These are phyloP conservation scores for Drosophila kuntzei DNA, from an alignment of 2,888 invertebrate species.

Conservation along the genomic window DNA sequence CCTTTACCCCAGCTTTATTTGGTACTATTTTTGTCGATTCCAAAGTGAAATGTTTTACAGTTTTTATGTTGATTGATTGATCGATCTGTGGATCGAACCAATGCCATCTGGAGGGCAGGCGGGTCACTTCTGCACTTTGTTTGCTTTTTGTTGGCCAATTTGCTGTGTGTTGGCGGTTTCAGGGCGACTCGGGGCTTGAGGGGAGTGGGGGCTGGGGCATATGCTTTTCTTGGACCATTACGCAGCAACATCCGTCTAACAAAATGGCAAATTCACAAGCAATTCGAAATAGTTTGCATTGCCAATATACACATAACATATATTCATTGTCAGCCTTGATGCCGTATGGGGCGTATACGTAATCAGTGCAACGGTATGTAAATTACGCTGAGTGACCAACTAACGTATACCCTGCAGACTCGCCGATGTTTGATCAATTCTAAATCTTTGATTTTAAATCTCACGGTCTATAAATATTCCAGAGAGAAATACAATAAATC, in stretches of 20 bases:
- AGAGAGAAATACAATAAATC: neutral
- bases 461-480: too few relatives aligned
- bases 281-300: conserved; percentile 6
- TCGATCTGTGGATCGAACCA: conserved; percentile 27
- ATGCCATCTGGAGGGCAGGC: conserved; percentile 56
- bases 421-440: too few relatives aligned
- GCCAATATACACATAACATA: neutral
- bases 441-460: too few relatives aligned
- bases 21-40: conserved; percentile 3
- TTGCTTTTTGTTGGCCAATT: conserved; percentile 51
- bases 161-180: neutral
- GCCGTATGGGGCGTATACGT: conserved; percentile 62
- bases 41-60: conserved; percentile 56
- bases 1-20: neutral
- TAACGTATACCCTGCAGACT: conserved; percentile 8
- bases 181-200: neutral
- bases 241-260: conserved; percentile 35
- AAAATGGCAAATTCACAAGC: conserved; percentile 20
- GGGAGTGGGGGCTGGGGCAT: conserved; percentile 10
- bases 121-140: conserved; percentile 55
- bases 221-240: conserved; percentile 48
- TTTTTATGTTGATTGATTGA: conserved; percentile 55
- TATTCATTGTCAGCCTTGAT: conserved; percentile 61
- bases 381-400: neutral
- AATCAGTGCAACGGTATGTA: conserved; percentile 38